Percentiles rank a stretch among this genome's conserved stretches.
These are phyloP conservation scores for Oxytorus armatus DNA, from an alignment of 2,888 invertebrate species.

Conservation along the genomic window DNA sequence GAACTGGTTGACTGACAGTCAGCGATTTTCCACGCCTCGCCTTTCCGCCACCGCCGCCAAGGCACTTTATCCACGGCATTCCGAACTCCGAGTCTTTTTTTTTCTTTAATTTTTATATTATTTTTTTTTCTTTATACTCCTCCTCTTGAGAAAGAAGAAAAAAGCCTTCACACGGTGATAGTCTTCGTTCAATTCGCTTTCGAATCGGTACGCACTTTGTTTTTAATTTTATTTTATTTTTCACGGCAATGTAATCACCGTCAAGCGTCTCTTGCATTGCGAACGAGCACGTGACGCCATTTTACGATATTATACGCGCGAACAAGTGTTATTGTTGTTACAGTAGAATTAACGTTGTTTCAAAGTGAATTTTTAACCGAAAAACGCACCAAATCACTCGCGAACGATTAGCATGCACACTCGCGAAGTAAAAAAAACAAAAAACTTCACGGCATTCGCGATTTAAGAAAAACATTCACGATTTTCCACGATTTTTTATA, in stretches of 20 bases:
- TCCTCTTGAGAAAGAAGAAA: background rate
- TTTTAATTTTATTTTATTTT: conserved; percentile 11
- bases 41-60: conserved; percentile 82
- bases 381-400: background rate
- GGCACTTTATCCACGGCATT: conserved; percentile 84
- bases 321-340: background rate
- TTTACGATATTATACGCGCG: conserved; percentile 29
- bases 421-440: no score
- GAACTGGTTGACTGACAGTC: conserved; percentile 83
- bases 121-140: conserved; percentile 56
- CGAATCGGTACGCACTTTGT: background rate
- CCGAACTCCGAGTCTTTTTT: conserved; percentile 72
- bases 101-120: conserved; percentile 62
- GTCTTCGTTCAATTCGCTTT: background rate
- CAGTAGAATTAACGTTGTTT: background rate
- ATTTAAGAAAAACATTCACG: no score
- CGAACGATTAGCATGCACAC: no score
- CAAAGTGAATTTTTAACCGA: background rate
- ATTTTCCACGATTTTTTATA: no score
- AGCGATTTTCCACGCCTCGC: conserved; percentile 82
- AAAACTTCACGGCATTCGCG: no score
- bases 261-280: conserved; percentile 22
- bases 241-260: conserved; percentile 42
- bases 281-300: conserved; percentile 43
- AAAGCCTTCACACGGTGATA: background rate